Evolutionary conservation across 2,113 vertebrate species (phyloP).

Genomic region (Carlito syrichta): DNA sequence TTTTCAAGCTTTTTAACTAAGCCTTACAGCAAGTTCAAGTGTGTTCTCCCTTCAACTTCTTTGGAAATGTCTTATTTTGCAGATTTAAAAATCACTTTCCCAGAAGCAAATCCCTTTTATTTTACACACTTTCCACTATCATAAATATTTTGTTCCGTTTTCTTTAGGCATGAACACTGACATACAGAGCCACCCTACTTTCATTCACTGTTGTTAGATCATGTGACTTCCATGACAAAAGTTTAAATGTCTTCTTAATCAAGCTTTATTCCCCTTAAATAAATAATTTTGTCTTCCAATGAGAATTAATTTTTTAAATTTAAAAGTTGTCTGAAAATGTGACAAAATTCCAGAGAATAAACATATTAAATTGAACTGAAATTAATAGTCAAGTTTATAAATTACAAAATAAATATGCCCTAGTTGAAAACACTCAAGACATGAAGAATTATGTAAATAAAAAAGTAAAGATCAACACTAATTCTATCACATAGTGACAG

Average conservation of each 20-base stretch:
- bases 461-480: background rate
- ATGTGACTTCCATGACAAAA: background rate
- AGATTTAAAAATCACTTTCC: background rate
- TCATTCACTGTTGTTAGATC: background rate
- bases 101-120: background rate
- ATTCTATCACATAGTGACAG: background rate
- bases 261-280: background rate
- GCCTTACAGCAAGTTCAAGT: background rate
- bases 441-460: background rate
- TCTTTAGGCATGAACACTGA: background rate
- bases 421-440: background rate
- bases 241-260: background rate
- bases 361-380: background rate
- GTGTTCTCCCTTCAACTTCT: background rate
- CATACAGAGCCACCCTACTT: background rate
- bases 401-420: background rate
- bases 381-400: background rate
- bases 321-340: background rate
- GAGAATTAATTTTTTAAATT: background rate
- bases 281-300: background rate
- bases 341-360: background rate
- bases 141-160: background rate
- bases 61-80: background rate
- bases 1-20: conserved; percentile 27
- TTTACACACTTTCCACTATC: background rate